Percentiles rank a stretch among this genome's conserved stretches.
Conservation (phyloP, 2,888 invertebrate species). For the Petrophora chlorosata region DNA sequence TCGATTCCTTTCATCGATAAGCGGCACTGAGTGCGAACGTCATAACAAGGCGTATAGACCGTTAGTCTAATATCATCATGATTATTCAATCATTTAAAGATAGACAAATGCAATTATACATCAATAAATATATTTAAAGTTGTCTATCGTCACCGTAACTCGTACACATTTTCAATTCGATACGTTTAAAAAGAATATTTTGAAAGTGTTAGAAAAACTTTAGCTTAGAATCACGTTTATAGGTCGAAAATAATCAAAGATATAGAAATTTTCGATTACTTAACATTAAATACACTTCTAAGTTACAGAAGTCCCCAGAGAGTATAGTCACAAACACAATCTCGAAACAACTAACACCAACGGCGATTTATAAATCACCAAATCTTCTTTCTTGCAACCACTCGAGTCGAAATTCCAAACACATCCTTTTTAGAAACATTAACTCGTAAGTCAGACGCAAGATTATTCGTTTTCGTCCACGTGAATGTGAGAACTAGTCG, state of each 20-base stretch:
- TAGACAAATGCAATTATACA: conserved; percentile 9
- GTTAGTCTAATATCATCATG: not conserved
- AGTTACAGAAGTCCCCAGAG: not conserved
- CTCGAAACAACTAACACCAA: not conserved
- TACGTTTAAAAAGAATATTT: conserved; percentile 12
- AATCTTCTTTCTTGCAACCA: not conserved
- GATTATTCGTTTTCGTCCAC: no score
- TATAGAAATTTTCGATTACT: conserved; percentile 2
- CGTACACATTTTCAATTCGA: conserved; percentile 15
- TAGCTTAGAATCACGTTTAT: conserved; percentile 15
- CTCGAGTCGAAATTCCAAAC: no score
- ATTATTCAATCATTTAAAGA: conserved; percentile 4
- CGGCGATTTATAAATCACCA: not conserved
- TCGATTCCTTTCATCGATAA: conserved; percentile 51
- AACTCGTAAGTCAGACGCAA: no score
- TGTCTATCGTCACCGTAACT: conserved; percentile 9
- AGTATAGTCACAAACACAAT: not conserved
- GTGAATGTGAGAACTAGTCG: no score
- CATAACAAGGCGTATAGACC: conserved; percentile 16
- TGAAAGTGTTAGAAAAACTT: conserved; percentile 10
- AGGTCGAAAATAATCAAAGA: conserved; percentile 10
- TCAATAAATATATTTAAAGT: conserved; percentile 16
- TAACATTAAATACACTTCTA: not conserved
- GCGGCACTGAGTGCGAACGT: conserved; percentile 41
- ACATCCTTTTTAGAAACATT: no score